Base-by-base conservation (phyloP, 2,888 invertebrate species). In the Tetragonisca angustula region DNA sequence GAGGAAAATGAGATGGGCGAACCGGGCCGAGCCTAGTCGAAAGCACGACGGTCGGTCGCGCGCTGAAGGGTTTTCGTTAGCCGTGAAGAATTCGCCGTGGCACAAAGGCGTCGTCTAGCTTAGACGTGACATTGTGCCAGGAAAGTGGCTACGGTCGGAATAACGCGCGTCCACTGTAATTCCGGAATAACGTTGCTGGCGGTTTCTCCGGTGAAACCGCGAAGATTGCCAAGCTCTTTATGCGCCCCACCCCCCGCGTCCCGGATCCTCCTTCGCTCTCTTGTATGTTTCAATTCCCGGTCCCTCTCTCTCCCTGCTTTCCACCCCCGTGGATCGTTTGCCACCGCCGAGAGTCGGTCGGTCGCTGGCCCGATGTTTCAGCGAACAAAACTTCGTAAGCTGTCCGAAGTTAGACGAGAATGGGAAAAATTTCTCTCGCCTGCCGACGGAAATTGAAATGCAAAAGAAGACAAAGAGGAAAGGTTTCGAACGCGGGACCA, bases 131-230 rank as follows among this genome's bases (percentile, higher is more conserved):
- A 81, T 80, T 76, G 80, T 69, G 76, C 50, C 61, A 50, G 54
- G 56, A 69, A 81, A 78, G 74, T 77, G 65, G 70, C 79, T 61
- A 67, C 75, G 77, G 61, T 71, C 62, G 73, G 85, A 83, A 73
- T 68, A 71, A 78, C 77, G 62, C 19, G 70, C 65, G 72, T 81
- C 75, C 81, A 61, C 56, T 43, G 76, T 83, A 81, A 85, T 84
- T 81, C 74, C 73, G 36, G 76, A 67, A 74, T 81, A 84, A 81
- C 79, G 27, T 61, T 59, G 76, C 36, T 61, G 17, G 49, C 50
- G 50, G 52, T 52, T 65, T 56, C 36, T 54, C 43, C 43, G 64
- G 49, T 24, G 32, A 61, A 32, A 15, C 49, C 50, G 50, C 70
- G 56, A 68, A 76, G 67, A 79, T 76, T 70, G 79, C 79, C 52